Conservation (phyloP, 2,888 invertebrate genomes). For the Epinotia demarniana region DNA sequence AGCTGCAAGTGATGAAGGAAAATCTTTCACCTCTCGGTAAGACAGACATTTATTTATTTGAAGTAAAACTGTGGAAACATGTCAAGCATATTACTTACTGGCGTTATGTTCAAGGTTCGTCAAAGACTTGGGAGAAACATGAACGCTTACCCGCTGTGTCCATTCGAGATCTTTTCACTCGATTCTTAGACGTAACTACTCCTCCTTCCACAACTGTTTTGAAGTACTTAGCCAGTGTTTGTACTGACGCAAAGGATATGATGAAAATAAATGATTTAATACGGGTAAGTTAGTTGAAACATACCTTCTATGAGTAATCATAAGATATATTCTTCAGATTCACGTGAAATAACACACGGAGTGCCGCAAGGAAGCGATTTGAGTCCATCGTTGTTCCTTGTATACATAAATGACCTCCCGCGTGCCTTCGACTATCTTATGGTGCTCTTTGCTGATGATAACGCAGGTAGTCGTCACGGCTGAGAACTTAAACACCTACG, state of each 20-base stretch:
- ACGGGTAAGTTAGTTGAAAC: constrained; percentile 82
- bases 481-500: too few relatives aligned
- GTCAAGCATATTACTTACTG: background rate
- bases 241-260: constrained; percentile 89
- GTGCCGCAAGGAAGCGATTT: too few relatives aligned
- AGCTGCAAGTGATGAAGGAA: constrained; percentile 92
- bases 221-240: constrained; percentile 91
- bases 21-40: constrained; percentile 92
- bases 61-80: background rate
- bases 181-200: constrained; percentile 95
- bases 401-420: too few relatives aligned
- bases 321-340: background rate
- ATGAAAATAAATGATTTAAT: constrained; percentile 88
- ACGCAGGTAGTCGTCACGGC: too few relatives aligned
- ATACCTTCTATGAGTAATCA: background rate
- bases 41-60: background rate
- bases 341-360: too few relatives aligned
- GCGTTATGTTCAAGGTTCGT: constrained; percentile 84
- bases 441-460: too few relatives aligned
- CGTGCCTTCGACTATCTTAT: too few relatives aligned
- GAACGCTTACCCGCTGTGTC: constrained; percentile 91
- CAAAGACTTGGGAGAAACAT: constrained; percentile 94
- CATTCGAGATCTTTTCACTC: constrained; percentile 88
- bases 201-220: constrained; percentile 94
- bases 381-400: too few relatives aligned